Percentiles rank a stretch among this genome's conserved stretches.
Evolutionary conservation across 2,113 vertebrate genomes (phyloP).

Genomic region (Heloderma charlesbogerti): DNA sequence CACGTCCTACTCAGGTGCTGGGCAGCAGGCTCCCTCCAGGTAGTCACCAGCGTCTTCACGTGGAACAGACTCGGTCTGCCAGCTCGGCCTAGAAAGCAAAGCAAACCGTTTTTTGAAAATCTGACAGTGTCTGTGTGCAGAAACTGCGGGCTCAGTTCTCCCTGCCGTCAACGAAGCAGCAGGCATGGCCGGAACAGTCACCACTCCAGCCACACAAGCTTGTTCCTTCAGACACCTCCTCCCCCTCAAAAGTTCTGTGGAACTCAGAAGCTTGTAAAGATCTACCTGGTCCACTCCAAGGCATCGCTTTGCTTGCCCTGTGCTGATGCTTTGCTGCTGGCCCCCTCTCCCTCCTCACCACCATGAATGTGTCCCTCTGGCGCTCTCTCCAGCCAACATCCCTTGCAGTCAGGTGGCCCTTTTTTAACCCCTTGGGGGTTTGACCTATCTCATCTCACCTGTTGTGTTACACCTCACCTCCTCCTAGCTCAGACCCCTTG

Average conservation of each 20-base stretch:
- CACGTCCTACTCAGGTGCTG: constrained; percentile 5
- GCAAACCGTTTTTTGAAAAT: not conserved
- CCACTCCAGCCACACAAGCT: not conserved
- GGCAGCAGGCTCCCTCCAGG: not conserved
- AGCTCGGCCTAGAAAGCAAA: constrained; percentile 63
- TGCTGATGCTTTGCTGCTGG: no score
- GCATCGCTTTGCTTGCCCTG: not conserved
- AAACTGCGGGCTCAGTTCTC: constrained; percentile 32
- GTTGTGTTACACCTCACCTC: no score
- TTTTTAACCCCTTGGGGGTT: no score
- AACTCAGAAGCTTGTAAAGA: not conserved
- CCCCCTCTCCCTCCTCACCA: not conserved
- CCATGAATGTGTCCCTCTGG: not conserved
- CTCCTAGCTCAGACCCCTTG: no score
- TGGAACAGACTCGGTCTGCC: not conserved
- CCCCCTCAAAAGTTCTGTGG: not conserved
- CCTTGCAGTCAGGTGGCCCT: no score
- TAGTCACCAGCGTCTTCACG: not conserved
- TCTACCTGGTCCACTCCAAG: not conserved
- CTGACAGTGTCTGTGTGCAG: not conserved
- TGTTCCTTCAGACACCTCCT: no score
- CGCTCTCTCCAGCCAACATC: not conserved
- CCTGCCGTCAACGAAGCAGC: not conserved
- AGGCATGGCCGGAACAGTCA: not conserved
- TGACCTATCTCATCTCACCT: no score